Evolutionary conservation across 2,888 invertebrate species (phyloP), one percentile per base, ranked within the genome.

Genomic region (Neuroscelio doddi): DNA sequence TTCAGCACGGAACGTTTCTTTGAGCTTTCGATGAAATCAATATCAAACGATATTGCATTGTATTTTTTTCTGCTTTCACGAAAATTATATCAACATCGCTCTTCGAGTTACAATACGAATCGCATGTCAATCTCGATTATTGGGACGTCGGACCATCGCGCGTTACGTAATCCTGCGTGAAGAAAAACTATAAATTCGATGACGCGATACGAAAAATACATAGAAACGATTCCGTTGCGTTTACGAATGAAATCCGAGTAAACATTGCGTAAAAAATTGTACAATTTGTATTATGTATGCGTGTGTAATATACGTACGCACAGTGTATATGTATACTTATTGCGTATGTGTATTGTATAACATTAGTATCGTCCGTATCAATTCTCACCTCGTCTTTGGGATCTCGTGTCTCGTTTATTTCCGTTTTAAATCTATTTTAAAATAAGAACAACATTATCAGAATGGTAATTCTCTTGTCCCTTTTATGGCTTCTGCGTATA

Each of bases 191-290:
- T 16, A 58, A 58, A 53, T 53, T 46, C 39, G 51, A 55, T 50
- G 53, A 49, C 15, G 44, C 34, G 52, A 29, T 41, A 34, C 50
- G 46, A 56, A 51, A 44, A 39, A 38, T 50, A 50, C 50, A 32
- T 56, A 32, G 50, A 51, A 62, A 62, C 41, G 62, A 56, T 45
- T 55, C 16, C 44, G 16, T 27, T 14, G 29, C 26, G 38, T 21
- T 42, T 47, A 32, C 51, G 46, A 52, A 56, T 42, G 50, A 58
- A 38, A 49, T 34, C 42, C 32, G 42, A 47, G 34, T 42, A 56
- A 47, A 52, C 38, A 42, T 53, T 64, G 41, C 56, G 52, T 57
- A 52, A 65, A 65, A 65, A 65, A 52, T 64, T 52, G 64, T 59
- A 52, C 38, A 59, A 56, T 59, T 44, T 58, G 64, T 49, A 26